These are phyloP conservation scores for Lipophrys pholis DNA, from an alignment of 2,113 vertebrate species.

Conservation along the genomic window DNA sequence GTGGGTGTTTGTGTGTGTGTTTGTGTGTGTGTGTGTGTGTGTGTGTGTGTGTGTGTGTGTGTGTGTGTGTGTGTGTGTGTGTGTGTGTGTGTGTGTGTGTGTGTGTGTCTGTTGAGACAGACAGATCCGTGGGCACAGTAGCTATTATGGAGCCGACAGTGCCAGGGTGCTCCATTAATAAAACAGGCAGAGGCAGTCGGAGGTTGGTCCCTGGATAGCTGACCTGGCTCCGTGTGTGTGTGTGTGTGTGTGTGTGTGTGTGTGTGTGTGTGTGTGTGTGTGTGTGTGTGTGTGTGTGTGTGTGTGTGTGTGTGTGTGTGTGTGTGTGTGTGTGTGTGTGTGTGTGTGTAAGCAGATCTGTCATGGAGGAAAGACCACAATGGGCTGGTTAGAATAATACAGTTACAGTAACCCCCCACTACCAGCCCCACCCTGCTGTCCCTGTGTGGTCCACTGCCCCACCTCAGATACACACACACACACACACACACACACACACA, in stretches of 20 bases:
- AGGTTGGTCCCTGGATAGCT: slow-evolving; percentile 67
- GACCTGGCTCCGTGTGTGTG: slow-evolving; percentile 44
- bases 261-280: slow-evolving; percentile 24
- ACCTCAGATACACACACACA: slow-evolving; percentile 23
- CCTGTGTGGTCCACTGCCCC: slow-evolving; percentile 75
- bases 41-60: too few relatives aligned
- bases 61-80: slow-evolving; percentile 20
- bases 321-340: slow-evolving; percentile 20
- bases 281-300: slow-evolving; percentile 39
- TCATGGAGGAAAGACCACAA: slow-evolving; percentile 70
- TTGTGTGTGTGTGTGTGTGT: too few relatives aligned
- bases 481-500: slow-evolving; percentile 4
- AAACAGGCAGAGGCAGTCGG: slow-evolving; percentile 71
- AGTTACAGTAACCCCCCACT: slow-evolving; percentile 58
- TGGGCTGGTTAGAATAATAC: slow-evolving; percentile 67
- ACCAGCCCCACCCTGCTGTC: slow-evolving; percentile 57
- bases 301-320: slow-evolving; percentile 23
- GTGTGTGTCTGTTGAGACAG: slow-evolving; percentile 49
- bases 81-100: slow-evolving; percentile 15
- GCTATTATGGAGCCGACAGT: slow-evolving; percentile 67
- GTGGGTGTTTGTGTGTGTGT: too few relatives aligned
- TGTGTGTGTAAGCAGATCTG: slow-evolving; percentile 50
- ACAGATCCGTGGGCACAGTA: slow-evolving; percentile 59
- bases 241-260: slow-evolving; percentile 35
- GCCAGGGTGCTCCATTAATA: slow-evolving; percentile 73